phyloP scores from a whole-genome alignment of 2,113 vertebrate species.

The Nycticryphes semicollaris region DNA sequence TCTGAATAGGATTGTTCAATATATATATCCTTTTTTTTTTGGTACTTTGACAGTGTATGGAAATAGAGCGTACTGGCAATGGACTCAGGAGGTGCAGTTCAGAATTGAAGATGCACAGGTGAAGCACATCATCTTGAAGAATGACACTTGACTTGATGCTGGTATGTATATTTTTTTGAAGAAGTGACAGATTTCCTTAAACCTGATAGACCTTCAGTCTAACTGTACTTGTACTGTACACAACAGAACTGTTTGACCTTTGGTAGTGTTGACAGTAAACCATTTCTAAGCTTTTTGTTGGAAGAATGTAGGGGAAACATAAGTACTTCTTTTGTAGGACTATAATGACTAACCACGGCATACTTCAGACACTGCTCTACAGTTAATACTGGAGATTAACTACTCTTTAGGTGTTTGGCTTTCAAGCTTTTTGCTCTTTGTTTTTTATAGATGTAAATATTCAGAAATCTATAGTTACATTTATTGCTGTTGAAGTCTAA shows the following conservation, averaged over 20 bases:
- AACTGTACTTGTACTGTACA: neutral
- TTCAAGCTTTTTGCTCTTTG: neutral
- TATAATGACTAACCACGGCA: neutral
- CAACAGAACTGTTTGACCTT: neutral
- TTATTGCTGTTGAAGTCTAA: neutral
- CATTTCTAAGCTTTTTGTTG: neutral
- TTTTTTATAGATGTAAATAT: neutral
- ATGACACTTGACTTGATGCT: neutral
- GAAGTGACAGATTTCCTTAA: neutral
- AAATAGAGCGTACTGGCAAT: neutral
- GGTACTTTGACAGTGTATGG: neutral
- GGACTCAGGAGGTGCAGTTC: neutral
- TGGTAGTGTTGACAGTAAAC: neutral
- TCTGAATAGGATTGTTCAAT: neutral
- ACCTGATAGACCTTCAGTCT: neutral
- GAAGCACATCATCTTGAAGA: neutral
- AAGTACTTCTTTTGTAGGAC: neutral
- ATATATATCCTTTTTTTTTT: neutral
- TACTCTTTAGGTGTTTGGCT: neutral
- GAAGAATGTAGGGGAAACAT: neutral
- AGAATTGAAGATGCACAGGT: neutral
- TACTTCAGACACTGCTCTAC: neutral
- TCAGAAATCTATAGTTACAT: neutral
- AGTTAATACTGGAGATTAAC: neutral
- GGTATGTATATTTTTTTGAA: neutral